Percentiles rank a stretch among this genome's conserved stretches.
These are phyloP conservation scores for Cheilosia variabilis DNA, from an alignment of 2,888 invertebrate genomes.

Conservation along the genomic window DNA sequence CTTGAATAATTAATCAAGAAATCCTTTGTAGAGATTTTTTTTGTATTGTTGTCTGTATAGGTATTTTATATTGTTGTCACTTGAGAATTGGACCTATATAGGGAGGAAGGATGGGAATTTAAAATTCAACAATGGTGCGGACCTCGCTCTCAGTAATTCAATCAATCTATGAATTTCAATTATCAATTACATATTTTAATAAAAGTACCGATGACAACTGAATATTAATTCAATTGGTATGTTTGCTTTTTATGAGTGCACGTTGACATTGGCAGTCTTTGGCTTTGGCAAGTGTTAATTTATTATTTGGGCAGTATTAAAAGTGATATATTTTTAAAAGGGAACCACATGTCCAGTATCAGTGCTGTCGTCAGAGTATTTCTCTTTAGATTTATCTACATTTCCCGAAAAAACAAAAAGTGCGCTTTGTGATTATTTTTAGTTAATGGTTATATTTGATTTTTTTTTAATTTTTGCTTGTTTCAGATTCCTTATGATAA, in stretches of 20 bases:
- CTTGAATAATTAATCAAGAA: slow-evolving; percentile 72
- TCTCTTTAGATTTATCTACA: too few species aligned
- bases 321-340: too few species aligned
- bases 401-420: too few species aligned
- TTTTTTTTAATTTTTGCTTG: too few species aligned
- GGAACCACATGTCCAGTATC: too few species aligned
- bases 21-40: slow-evolving; percentile 44
- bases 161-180: slow-evolving; percentile 70
- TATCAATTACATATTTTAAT: slow-evolving; percentile 58
- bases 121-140: slow-evolving; percentile 56
- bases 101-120: slow-evolving; percentile 34
- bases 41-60: background rate
- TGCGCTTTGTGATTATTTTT: too few species aligned
- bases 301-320: background rate
- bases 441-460: too few species aligned
- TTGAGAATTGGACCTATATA: slow-evolving; percentile 29
- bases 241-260: slow-evolving; percentile 9
- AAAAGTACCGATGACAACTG: slow-evolving; percentile 63
- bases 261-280: background rate
- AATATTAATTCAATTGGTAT: slow-evolving; percentile 36
- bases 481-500: too few species aligned
- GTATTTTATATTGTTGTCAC: slow-evolving; percentile 37
- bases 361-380: too few species aligned
- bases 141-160: slow-evolving; percentile 57
- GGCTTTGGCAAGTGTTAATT: background rate